Conservation (phyloP, 2,888 invertebrate species). For the Bombylius discolor region DNA sequence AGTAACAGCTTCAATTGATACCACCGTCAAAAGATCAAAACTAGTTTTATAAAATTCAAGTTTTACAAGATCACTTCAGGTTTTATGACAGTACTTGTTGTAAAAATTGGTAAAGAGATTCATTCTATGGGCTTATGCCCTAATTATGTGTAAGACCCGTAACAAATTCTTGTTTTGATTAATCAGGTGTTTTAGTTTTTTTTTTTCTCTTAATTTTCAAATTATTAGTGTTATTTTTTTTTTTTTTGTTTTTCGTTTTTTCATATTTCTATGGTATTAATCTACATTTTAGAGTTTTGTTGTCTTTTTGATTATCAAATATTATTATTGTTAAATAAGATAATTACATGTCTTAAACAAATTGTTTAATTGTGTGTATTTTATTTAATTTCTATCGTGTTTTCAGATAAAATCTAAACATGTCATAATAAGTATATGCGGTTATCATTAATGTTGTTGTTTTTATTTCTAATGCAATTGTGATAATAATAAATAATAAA, state of each 20-base stretch:
- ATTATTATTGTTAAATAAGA: too few species aligned
- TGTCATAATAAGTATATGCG: too few species aligned
- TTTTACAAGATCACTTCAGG: constrained; percentile 13
- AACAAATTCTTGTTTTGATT: constrained; percentile 3
- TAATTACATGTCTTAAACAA: too few species aligned
- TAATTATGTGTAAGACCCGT: constrained; percentile 1
- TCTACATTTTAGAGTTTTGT: too few species aligned
- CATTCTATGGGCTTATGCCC: constrained; percentile 4
- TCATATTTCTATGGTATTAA: too few species aligned
- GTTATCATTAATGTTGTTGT: too few species aligned
- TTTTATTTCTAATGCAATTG: too few species aligned
- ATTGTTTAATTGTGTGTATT: too few species aligned
- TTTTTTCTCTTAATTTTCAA: not conserved
- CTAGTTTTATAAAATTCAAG: constrained; percentile 13
- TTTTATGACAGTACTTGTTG: constrained; percentile 10
- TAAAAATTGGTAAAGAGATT: constrained; percentile 6
- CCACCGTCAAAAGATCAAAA: constrained; percentile 1
- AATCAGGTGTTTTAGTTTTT: constrained; percentile 1
- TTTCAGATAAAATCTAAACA: too few species aligned
- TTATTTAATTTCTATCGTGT: too few species aligned
- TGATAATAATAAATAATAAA: too few species aligned
- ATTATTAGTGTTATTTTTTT: not conserved
- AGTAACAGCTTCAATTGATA: not conserved
- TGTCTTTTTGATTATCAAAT: too few species aligned
- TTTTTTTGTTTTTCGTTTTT: not conserved